Evolutionary conservation across 2,888 invertebrate genomes (phyloP).

Genomic region (Pyrochroa serraticornis): DNA sequence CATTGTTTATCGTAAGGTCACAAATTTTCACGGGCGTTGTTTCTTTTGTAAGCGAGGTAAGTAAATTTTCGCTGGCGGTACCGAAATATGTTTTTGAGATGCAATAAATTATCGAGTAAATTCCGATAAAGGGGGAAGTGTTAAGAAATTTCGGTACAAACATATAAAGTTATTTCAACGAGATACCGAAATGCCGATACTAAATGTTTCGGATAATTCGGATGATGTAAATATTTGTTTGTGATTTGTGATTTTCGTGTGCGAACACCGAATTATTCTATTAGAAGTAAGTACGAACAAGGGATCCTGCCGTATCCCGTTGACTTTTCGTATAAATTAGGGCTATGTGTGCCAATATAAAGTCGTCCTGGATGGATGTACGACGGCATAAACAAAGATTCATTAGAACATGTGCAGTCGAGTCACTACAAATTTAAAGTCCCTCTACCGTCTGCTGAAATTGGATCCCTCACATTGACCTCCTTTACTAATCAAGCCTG

Average conservation of each 20-base stretch:
- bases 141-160: conserved; percentile 30
- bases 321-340: conserved; percentile 23
- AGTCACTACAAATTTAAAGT: conserved; percentile 25
- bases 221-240: conserved; percentile 14
- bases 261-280: conserved; percentile 21
- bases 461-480: conserved; percentile 24
- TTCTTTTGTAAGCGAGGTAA: conserved; percentile 24
- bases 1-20: conserved; percentile 18
- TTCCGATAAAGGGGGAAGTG: conserved; percentile 32
- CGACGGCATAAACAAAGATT: conserved; percentile 28
- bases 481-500: conserved; percentile 24
- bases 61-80: conserved; percentile 26
- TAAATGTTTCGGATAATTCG: conserved; percentile 28
- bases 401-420: conserved; percentile 24
- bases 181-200: conserved; percentile 15
- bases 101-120: conserved; percentile 31
- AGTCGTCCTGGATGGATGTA: conserved; percentile 25
- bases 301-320: conserved; percentile 18
- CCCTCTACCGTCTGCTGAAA: conserved; percentile 17
- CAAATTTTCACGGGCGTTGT: conserved; percentile 23
- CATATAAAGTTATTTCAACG: conserved; percentile 27
- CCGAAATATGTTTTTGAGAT: conserved; percentile 27
- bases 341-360: conserved; percentile 21
- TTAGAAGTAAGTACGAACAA: conserved; percentile 13
- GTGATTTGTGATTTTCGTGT: conserved; percentile 17